phyloP scores from a whole-genome alignment of 2,113 vertebrate species.

The Tachuris rubrigastra region DNA sequence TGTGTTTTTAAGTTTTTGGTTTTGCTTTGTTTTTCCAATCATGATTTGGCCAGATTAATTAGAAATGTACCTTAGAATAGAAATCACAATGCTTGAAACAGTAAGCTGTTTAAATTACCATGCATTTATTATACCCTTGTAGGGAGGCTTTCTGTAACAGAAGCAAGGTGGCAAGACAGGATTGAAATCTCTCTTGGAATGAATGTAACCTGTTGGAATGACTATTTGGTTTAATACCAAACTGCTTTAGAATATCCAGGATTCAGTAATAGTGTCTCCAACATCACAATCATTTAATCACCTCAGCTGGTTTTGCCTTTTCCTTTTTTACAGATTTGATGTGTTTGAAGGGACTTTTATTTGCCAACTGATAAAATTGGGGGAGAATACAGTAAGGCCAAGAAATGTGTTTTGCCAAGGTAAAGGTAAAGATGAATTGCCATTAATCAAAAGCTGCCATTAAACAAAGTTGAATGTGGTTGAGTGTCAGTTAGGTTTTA shows the following conservation, averaged over 20 bases:
- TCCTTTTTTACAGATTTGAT: background rate
- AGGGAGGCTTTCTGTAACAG: background rate
- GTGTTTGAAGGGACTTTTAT: background rate
- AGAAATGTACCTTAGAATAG: slow-evolving; percentile 64
- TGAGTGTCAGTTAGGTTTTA: slow-evolving; percentile 20
- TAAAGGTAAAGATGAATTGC: slow-evolving; percentile 39
- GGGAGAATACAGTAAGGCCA: slow-evolving; percentile 3
- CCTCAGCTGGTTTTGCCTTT: background rate
- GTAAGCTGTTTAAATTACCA: slow-evolving; percentile 3
- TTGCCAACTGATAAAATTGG: slow-evolving; percentile 21
- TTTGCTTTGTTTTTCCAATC: slow-evolving; percentile 15
- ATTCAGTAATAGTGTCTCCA: background rate
- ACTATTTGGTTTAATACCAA: background rate
- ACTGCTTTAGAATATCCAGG: background rate
- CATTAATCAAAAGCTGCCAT: slow-evolving; percentile 49
- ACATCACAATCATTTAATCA: background rate
- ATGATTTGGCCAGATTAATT: slow-evolving; percentile 27
- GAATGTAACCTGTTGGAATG: background rate
- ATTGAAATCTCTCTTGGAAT: background rate
- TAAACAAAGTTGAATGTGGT: slow-evolving; percentile 18
- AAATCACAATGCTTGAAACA: slow-evolving; percentile 33
- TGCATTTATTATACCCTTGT: background rate
- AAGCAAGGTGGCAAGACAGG: background rate
- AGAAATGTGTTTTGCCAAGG: slow-evolving; percentile 47
- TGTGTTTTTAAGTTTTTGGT: background rate